Evolutionary conservation across 2,888 invertebrate species (phyloP).

Genomic region (Eupithecia inturbata): DNA sequence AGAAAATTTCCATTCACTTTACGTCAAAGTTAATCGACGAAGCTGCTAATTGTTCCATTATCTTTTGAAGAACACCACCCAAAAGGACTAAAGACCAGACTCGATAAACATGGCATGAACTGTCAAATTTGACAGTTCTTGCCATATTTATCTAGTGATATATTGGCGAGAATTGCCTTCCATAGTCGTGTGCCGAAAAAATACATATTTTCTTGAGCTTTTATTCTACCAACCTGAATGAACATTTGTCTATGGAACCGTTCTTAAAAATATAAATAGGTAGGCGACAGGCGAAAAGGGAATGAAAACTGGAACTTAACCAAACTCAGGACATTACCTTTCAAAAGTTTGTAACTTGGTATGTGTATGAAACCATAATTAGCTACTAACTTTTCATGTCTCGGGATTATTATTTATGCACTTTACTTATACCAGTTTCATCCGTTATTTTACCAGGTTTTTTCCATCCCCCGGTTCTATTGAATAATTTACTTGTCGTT

Average conservation of each 20-base stretch:
- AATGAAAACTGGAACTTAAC: constrained; percentile 49
- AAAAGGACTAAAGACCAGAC: too few species aligned
- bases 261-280: constrained; percentile 39
- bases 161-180: too few species aligned
- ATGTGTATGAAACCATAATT: constrained; percentile 35
- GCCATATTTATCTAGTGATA: too few species aligned
- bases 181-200: background rate
- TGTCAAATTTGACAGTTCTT: too few species aligned
- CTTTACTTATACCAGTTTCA: background rate
- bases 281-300: constrained; percentile 39
- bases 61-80: too few species aligned
- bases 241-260: constrained; percentile 7
- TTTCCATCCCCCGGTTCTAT: background rate
- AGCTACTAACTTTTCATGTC: constrained; percentile 29
- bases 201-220: background rate
- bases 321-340: constrained; percentile 69
- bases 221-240: background rate
- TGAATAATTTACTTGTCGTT: background rate
- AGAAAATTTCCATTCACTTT: too few species aligned
- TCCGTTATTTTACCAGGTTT: background rate
- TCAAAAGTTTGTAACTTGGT: constrained; percentile 64
- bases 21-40: too few species aligned
- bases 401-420: background rate
- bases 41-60: too few species aligned
- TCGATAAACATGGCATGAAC: too few species aligned